Base-by-base conservation (phyloP, 1,140 invertebrate species). In the Homalodisca vitripennis region DNA sequence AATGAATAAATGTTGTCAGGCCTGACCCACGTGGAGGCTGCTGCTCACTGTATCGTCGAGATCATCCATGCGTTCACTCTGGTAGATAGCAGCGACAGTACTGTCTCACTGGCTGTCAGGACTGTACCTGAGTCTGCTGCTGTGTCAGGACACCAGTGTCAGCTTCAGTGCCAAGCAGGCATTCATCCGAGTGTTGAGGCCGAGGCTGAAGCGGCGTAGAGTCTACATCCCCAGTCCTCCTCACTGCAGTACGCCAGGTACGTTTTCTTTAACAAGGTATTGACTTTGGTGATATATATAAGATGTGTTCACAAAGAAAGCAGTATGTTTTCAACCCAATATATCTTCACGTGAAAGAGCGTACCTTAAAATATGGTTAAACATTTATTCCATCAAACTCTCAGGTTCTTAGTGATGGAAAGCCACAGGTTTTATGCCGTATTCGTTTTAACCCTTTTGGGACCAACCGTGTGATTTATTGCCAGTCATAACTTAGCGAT, bases 91-190 rank as follows among this genome's bases (percentile, higher is more conserved):
- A 82, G 87, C 1, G 84, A 86, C 68, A 79, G 78, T 31, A 87
- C 85, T 71, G 83, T 89, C 17, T 80, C 83, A 3, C 75, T 89
- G 31, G 87, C 87, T 27, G 82, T 87, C 0, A 86, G 86, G 71
- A n/a, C 76, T 88, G 0, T 92, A 91, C 76, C 77, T 90, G 1
- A 84, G 89, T 53, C 81, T 98, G 22, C 81, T 98, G 0, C 82
- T 97, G 1, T 90, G 89, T 70, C 86, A 89, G 57, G 89, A 96
- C 76, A 86, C 88, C 20, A 82, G 84, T 27, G 92, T 97, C 17
- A 95, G 94, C 74, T 97, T 96, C 77, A 93, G 92, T 70, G 92
- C 94, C 29, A 97, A 96, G 78, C 90, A 94, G 63, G 94, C 94
- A 0, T 83, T 98, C 22, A 91, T 96, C 71, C 81, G 92, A 72